phyloP scores from a whole-genome alignment of 2,113 vertebrate species.

The Urocynchramus pylzowi region DNA sequence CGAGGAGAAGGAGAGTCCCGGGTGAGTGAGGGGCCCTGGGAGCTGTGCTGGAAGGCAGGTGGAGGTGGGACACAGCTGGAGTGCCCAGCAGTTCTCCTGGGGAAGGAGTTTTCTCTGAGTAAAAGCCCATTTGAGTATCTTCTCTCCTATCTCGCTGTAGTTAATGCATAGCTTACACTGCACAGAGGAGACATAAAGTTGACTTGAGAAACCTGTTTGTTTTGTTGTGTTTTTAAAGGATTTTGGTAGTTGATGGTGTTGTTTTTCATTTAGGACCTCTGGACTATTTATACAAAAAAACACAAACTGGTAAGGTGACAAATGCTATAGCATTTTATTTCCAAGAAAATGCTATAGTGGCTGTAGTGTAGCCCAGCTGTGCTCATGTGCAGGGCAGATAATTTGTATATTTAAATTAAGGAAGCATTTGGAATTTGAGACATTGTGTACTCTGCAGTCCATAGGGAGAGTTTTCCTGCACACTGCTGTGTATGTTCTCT shows the following conservation, averaged over 20 bases:
- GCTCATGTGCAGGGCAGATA: neutral
- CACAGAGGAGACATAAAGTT: neutral
- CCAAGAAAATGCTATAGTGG: slow-evolving; percentile 18
- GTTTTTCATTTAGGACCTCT: slow-evolving; percentile 76
- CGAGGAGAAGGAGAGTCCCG: slow-evolving; percentile 92
- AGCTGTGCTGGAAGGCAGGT: neutral
- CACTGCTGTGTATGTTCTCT: neutral
- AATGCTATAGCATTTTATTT: slow-evolving; percentile 1
- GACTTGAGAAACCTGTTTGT: neutral
- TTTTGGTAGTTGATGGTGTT: slow-evolving; percentile 16
- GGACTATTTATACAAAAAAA: slow-evolving; percentile 78
- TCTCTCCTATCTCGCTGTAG: rapidly evolving
- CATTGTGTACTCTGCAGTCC: neutral
- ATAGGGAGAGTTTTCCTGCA: neutral
- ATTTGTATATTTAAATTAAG: neutral
- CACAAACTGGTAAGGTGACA: slow-evolving; percentile 77
- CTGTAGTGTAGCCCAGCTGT: slow-evolving; percentile 18
- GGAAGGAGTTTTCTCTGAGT: neutral
- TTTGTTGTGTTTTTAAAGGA: neutral
- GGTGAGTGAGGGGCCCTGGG: slow-evolving; percentile 71
- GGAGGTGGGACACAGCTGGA: neutral
- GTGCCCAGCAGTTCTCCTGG: neutral
- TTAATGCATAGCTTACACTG: neutral
- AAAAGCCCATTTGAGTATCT: neutral
- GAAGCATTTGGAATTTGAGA: neutral